Percentiles rank a stretch among this genome's conserved stretches.
These are phyloP conservation scores for Limnephilus rhombicus DNA, from an alignment of 2,888 invertebrate species.

Conservation along the genomic window DNA sequence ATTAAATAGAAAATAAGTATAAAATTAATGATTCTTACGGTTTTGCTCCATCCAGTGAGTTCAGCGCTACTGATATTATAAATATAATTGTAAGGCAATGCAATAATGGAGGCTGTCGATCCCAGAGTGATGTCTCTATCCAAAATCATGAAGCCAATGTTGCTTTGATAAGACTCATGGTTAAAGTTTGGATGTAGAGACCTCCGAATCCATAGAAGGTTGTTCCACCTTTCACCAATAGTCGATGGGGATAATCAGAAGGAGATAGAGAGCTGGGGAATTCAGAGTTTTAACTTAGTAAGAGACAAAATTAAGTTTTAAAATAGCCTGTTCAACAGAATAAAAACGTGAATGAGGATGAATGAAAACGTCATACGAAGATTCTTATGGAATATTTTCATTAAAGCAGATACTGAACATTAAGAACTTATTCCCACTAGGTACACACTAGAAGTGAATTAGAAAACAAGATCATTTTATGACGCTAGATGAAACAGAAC, in stretches of 20 bases:
- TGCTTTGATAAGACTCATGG: slow-evolving; percentile 29
- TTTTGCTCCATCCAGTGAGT: slow-evolving; percentile 24
- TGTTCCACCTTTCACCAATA: slow-evolving; percentile 36
- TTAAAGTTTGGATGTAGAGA: slow-evolving; percentile 17
- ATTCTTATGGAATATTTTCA: neutral
- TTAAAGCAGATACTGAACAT: too few relatives aligned
- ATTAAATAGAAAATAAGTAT: too few relatives aligned
- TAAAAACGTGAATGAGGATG: too few relatives aligned
- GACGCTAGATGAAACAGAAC: neutral
- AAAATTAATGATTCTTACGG: neutral
- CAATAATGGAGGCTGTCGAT: neutral
- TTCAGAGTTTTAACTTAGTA: neutral
- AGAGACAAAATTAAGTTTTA: too few relatives aligned
- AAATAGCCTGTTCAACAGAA: too few relatives aligned
- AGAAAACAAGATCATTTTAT: neutral
- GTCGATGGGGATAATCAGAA: neutral
- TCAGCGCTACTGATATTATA: neutral
- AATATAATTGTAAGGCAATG: neutral
- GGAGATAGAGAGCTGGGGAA: neutral
- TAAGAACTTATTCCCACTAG: too few relatives aligned
- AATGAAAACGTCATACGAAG: neutral
- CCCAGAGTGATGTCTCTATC: neutral
- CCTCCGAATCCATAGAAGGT: slow-evolving; percentile 42
- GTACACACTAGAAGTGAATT: too few relatives aligned
- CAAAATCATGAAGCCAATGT: slow-evolving; percentile 12